Evolutionary conservation across 2,113 vertebrate species (phyloP).

Genomic region (Nothocercus nigrocapillus): DNA sequence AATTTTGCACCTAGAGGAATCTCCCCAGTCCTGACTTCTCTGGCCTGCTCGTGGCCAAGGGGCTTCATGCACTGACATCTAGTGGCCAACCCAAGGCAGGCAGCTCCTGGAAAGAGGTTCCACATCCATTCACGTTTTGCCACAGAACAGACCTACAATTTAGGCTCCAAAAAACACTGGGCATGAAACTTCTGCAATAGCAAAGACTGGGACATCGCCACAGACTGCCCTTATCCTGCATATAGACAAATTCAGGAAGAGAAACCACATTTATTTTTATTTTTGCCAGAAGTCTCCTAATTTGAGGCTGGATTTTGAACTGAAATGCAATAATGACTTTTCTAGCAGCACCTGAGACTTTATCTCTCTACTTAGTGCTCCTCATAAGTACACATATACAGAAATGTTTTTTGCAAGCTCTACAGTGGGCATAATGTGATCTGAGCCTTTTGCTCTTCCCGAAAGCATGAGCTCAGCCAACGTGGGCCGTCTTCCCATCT

Average conservation of each 20-base stretch:
- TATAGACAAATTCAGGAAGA: neutral
- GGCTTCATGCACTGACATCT: slow-evolving; percentile 68
- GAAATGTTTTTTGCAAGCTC: neutral
- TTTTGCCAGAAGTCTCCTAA: neutral
- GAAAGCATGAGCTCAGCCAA: neutral
- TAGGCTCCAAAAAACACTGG: neutral
- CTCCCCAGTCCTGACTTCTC: accelerated
- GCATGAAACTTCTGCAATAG: neutral
- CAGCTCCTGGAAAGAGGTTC: accelerated
- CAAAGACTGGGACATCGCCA: accelerated
- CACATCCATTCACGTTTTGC: neutral
- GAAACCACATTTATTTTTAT: neutral
- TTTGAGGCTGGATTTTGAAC: neutral
- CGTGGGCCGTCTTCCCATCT: neutral
- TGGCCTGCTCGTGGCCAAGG: neutral
- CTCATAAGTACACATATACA: neutral
- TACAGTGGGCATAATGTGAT: neutral
- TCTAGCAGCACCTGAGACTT: too few relatives aligned
- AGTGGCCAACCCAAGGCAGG: neutral
- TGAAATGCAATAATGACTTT: accelerated
- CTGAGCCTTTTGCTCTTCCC: neutral
- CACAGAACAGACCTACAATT: neutral
- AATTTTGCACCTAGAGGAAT: neutral
- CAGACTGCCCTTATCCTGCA: neutral
- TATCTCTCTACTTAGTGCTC: neutral